These are phyloP conservation scores for Eristalis intricaria DNA, from an alignment of 2,888 invertebrate genomes.

Conservation along the genomic window DNA sequence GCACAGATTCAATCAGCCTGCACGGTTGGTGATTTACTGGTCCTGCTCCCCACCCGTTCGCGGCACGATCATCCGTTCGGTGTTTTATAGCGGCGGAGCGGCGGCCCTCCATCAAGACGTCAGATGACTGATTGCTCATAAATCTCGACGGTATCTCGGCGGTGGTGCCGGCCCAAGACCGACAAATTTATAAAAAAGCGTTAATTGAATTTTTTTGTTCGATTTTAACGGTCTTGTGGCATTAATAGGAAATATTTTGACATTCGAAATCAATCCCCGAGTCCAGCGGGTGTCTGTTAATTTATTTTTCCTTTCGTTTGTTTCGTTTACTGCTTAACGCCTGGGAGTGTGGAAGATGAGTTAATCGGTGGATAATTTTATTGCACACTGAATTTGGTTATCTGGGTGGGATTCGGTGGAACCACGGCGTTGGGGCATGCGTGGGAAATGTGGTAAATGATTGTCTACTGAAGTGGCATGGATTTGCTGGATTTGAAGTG, in stretches of 20 bases:
- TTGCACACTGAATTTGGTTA: background rate
- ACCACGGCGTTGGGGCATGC: background rate
- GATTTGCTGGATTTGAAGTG: background rate
- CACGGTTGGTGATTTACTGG: background rate
- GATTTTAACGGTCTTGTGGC: constrained; percentile 10
- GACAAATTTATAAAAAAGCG: constrained; percentile 5
- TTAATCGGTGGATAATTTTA: background rate
- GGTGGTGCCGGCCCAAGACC: background rate
- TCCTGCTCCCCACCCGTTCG: background rate
- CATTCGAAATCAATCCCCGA: constrained; percentile 22
- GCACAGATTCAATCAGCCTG: background rate
- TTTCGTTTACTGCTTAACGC: background rate
- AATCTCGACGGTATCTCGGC: constrained; percentile 16
- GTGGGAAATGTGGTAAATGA: background rate
- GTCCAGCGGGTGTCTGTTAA: background rate
- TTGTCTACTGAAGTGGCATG: background rate
- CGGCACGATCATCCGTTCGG: background rate
- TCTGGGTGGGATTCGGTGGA: background rate
- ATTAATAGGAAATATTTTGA: constrained; percentile 30
- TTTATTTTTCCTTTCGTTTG: background rate
- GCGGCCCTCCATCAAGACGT: constrained; percentile 1
- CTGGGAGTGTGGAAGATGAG: background rate
- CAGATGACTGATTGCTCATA: constrained; percentile 59
- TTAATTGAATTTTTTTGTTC: constrained; percentile 44
- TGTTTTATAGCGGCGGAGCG: background rate